phyloP scores from a whole-genome alignment of 2,113 vertebrate genomes.

The Silurus meridionalis region DNA sequence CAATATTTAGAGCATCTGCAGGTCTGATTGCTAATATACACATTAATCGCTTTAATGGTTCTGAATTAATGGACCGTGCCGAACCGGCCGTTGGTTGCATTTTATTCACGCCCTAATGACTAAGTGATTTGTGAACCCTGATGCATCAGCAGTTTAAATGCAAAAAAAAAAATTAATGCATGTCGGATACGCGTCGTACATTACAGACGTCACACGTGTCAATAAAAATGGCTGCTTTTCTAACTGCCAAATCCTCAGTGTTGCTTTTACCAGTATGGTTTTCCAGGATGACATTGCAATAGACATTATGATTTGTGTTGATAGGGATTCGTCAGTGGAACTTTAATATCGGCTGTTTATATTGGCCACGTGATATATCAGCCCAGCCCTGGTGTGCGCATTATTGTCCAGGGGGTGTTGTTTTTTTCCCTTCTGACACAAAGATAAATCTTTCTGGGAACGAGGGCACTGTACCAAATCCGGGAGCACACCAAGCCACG shows the following conservation, averaged over 20 bases:
- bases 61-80: not conserved
- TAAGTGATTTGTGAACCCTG: not conserved
- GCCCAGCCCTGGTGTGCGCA: conserved; percentile 51
- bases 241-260: not conserved
- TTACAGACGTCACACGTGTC: not conserved
- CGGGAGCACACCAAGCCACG: conserved; percentile 67
- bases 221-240: not conserved
- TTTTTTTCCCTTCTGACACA: conserved; percentile 47
- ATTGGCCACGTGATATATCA: conserved; percentile 54
- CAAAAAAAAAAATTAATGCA: not conserved
- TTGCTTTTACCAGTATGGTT: not conserved
- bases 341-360: conserved; percentile 12
- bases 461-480: conserved; percentile 67
- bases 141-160: not conserved
- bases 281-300: not conserved
- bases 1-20: not conserved
- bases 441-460: conserved; percentile 74
- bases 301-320: not conserved
- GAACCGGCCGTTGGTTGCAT: not conserved
- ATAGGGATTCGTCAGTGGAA: conserved; percentile 40
- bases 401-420: conserved; percentile 44
- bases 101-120: not conserved
- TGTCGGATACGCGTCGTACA: not conserved
- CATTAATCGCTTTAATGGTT: not conserved
- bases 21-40: not conserved